Evolutionary conservation across 2,113 vertebrate genomes (phyloP), one percentile per base, ranked within the genome.

Genomic region (Centropus unirufus): DNA sequence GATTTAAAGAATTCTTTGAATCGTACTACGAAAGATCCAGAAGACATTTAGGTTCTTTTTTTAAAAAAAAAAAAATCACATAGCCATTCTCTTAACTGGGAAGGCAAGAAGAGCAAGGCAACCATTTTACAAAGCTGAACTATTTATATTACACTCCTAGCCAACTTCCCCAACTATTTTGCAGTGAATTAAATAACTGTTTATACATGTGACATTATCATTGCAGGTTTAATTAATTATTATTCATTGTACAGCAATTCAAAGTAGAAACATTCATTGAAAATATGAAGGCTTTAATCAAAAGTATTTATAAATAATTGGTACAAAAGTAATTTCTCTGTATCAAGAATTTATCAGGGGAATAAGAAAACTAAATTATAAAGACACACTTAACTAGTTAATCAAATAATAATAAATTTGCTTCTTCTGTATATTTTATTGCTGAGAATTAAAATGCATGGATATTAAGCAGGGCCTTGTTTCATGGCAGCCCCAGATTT

Each of bases 371-470:
- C 32, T 93, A 39, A 95, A 93, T 97, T 97, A 68, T 85, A 94
- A 21, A 15, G 74, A 42, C 73, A 94, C 76, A 79, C 81, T 66
- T 95, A 83, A 93, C 73, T 83, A 44, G 44, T 91, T 92, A 91
- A 75, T 82, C 82, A 95, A 97, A 97, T 95, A 95, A 96, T 94
- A 96, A 96, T 95, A 94, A 76, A 82, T 92, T 90, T 90, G 26
- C 29, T 91, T 76, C 42, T 95, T 91, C 59, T 83, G 61, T 84
- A 94, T 80, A 32, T 93, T 97, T 83, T 59, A 89, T 90, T 91
- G 52, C 12, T 75, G 75, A 49, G 57, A 91, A 90, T 69, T 93
- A 40, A 69, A 84, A 29, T 29, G 22, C 14, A 17, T 18, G 19
- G 12, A 13, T 93, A 58, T 74, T 80, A 89, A 90, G 59, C 62